Base-by-base conservation (phyloP, 2,888 invertebrate species). In the Lycia hirtaria region DNA sequence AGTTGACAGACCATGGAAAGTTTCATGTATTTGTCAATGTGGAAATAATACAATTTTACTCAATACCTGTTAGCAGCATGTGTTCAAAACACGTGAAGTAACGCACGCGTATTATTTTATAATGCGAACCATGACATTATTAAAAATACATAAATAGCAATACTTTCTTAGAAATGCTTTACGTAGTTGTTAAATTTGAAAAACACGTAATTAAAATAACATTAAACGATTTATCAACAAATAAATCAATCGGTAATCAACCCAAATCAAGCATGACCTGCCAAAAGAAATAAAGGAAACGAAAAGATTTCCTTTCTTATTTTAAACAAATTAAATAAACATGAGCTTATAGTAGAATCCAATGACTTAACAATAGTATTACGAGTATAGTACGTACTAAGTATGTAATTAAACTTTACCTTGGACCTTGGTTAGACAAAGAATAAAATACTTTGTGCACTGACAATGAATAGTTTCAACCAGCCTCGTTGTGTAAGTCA, bases 1-100 rank as follows among this genome's bases (percentile, higher is more conserved):
- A 75, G 69, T 73, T 73, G 78, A 67, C 80, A 73, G 74, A 80
- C 75, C 77, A 71, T 86, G 78, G 79, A 82, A 82, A 81, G 79
- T 71, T 76, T 62, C 56, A 45, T 58, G 62, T 71, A n/a, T 75
- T 68, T 62, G 45, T 54, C 51, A 50, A 50, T 57, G 58, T 48
- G 43, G 73, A 52, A 22, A 50, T 41, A 33, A 15, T 5, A 15
- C 10, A 28, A 19, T 32, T 26, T 6, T 19, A 41, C 12, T n/a
- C n/a, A 10, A 37, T 37, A n/a, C 9, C 12, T 4, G 30, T 24
- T 24, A 1, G n/a, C n/a, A n/a, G n/a, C n/a, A n/a, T n/a, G n/a
- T n/a, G n/a, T n/a, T n/a, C n/a, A n/a, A n/a, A n/a, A n/a, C n/a
- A n/a, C n/a, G n/a, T n/a, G n/a, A n/a, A n/a, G n/a, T n/a, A n/a